Evolutionary conservation across 2,888 invertebrate genomes (phyloP).

Genomic region (Oxyteleia sp.): DNA sequence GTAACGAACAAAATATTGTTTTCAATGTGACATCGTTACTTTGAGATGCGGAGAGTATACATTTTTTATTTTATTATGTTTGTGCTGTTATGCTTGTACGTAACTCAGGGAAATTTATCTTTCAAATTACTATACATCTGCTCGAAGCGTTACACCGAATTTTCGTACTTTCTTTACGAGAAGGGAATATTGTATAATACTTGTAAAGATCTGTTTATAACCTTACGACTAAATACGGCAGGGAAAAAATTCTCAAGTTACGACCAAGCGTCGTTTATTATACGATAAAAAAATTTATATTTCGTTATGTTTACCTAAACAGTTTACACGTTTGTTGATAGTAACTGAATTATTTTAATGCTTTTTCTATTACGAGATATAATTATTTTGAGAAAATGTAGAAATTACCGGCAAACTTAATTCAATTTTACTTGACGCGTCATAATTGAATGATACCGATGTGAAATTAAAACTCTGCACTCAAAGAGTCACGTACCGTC

Average conservation of each 20-base stretch:
- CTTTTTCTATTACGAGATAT: background rate
- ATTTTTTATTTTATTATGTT: conserved; percentile 9
- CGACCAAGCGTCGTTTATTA: background rate
- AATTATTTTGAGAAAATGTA: background rate
- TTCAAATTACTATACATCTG: background rate
- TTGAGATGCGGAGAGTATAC: background rate
- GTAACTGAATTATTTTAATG: background rate
- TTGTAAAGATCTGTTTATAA: conserved; percentile 11
- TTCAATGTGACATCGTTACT: no score
- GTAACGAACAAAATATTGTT: background rate
- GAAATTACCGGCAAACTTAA: no score
- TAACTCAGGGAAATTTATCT: conserved; percentile 2
- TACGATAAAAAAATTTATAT: background rate
- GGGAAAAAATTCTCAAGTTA: background rate
- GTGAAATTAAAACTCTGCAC: no score
- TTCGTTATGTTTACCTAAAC: background rate
- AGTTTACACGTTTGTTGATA: background rate
- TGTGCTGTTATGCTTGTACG: background rate
- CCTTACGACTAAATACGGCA: background rate
- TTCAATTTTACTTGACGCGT: no score
- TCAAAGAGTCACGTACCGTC: no score
- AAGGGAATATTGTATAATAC: background rate
- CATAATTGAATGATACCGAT: no score
- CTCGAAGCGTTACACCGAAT: conserved; percentile 7
- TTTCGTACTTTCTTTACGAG: conserved; percentile 9